Percentiles rank a stretch among this genome's conserved stretches.
Conservation (phyloP, 2,888 invertebrate genomes). For the Andrena minutula region DNA sequence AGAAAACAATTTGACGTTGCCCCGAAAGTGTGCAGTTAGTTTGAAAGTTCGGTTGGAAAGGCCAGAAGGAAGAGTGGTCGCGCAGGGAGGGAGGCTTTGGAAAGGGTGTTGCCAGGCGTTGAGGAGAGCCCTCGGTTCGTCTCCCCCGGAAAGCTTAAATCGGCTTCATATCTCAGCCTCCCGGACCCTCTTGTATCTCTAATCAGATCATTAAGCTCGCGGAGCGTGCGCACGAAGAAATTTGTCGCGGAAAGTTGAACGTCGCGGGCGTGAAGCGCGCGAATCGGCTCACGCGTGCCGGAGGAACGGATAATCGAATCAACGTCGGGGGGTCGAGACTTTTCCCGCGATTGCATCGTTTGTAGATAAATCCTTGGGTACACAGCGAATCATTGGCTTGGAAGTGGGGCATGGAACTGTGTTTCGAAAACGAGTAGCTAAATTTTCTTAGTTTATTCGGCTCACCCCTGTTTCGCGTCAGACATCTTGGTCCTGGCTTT, state of each 20-base stretch:
- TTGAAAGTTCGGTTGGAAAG: constrained; percentile 62
- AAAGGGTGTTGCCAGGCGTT: constrained; percentile 75
- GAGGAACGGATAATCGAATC: constrained; percentile 63
- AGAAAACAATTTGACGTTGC: constrained; percentile 59
- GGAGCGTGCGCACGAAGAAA: constrained; percentile 66
- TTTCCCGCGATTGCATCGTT: constrained; percentile 10
- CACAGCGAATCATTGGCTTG: constrained; percentile 38
- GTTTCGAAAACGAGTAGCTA: constrained; percentile 5
- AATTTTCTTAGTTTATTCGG: neutral
- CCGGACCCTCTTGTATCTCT: constrained; percentile 70
- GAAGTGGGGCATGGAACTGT: neutral
- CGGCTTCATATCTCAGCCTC: constrained; percentile 71
- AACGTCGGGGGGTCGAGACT: constrained; percentile 15
- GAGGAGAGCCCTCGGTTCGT: constrained; percentile 60
- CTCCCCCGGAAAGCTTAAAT: constrained; percentile 75
- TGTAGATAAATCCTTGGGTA: constrained; percentile 21
- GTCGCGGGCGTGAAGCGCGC: constrained; percentile 31
- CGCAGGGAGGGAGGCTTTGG: neutral
- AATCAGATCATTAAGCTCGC: constrained; percentile 75
- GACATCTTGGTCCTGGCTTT: neutral
- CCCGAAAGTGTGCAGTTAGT: constrained; percentile 51
- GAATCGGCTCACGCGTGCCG: constrained; percentile 18
- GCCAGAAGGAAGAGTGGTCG: constrained; percentile 39
- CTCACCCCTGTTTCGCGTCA: neutral
- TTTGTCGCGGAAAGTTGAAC: constrained; percentile 39